A percentile compares a stretch with the other conserved stretches of the same genome.
Conservation (phyloP, 2,888 invertebrate species). For the Ectemnius lituratus region DNA sequence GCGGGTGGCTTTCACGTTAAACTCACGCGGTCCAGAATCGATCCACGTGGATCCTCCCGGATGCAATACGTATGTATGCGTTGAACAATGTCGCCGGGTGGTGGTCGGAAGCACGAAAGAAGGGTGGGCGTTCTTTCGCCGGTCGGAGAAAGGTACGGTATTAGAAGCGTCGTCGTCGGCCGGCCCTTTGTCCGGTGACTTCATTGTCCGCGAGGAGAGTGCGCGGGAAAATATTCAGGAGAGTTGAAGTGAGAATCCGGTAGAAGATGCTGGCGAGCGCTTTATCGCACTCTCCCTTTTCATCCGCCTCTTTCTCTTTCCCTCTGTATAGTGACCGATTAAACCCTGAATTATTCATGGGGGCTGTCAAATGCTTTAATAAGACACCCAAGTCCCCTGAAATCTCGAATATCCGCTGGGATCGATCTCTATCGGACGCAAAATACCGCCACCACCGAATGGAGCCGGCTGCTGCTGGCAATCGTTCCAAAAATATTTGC, state of each 20-base stretch:
- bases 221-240: constrained; percentile 53
- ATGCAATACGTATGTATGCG: constrained; percentile 48
- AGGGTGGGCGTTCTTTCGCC: constrained; percentile 39
- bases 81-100: constrained; percentile 50
- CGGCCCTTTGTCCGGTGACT: constrained; percentile 54
- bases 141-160: constrained; percentile 36
- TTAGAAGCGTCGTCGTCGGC: constrained; percentile 42
- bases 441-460: constrained; percentile 4
- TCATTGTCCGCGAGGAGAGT: constrained; percentile 51
- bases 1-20: constrained; percentile 18
- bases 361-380: no score
- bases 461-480: not conserved
- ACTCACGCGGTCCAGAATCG: constrained; percentile 33
- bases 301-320: no score
- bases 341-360: constrained; percentile 56
- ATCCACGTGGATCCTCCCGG: constrained; percentile 32
- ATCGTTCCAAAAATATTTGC: constrained; percentile 5
- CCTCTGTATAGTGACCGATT: constrained; percentile 43
- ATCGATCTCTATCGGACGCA: constrained; percentile 1
- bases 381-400: constrained; percentile 7
- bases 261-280: constrained; percentile 38
- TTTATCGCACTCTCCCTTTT: constrained; percentile 40
- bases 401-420: constrained; percentile 3
- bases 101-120: constrained; percentile 14
- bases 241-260: constrained; percentile 49